Conservation (phyloP, 2,888 invertebrate species). For the Carterocephalus palaemon region DNA sequence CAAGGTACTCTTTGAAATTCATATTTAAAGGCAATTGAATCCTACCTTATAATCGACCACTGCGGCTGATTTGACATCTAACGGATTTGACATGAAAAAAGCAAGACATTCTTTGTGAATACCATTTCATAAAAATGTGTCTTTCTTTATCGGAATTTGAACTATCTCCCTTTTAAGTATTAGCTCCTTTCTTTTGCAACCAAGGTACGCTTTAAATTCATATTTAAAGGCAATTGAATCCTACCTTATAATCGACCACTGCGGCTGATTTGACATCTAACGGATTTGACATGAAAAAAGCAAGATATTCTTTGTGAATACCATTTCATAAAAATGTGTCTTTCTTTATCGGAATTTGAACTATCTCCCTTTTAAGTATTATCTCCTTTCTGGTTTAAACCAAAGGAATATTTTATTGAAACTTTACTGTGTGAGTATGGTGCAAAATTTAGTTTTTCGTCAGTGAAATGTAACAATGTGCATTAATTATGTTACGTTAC, state of each 20-base stretch:
- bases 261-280: slow-evolving; percentile 1
- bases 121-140: slow-evolving; percentile 14
- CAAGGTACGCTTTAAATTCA: too few relatives aligned
- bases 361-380: slow-evolving; percentile 13
- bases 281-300: slow-evolving; percentile 10
- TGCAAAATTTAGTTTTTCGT: slow-evolving; percentile 9
- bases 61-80: slow-evolving; percentile 1
- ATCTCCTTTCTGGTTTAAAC: slow-evolving; percentile 7
- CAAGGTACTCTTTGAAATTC: too few relatives aligned
- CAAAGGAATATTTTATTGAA: slow-evolving; percentile 20
- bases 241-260: background rate
- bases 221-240: background rate
- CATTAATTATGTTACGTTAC: too few relatives aligned
- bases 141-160: slow-evolving; percentile 13
- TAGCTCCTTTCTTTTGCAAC: too few relatives aligned
- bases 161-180: slow-evolving; percentile 14
- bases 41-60: background rate
- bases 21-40: background rate
- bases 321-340: slow-evolving; percentile 13
- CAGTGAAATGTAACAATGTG: slow-evolving; percentile 12
- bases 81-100: slow-evolving; percentile 9
- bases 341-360: slow-evolving; percentile 14
- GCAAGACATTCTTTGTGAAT: slow-evolving; percentile 8
- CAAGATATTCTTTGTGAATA: slow-evolving; percentile 7
- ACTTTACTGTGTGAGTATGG: slow-evolving; percentile 11